Conservation (phyloP, 1,140 invertebrate genomes). For the Drosophila ananassae region DNA sequence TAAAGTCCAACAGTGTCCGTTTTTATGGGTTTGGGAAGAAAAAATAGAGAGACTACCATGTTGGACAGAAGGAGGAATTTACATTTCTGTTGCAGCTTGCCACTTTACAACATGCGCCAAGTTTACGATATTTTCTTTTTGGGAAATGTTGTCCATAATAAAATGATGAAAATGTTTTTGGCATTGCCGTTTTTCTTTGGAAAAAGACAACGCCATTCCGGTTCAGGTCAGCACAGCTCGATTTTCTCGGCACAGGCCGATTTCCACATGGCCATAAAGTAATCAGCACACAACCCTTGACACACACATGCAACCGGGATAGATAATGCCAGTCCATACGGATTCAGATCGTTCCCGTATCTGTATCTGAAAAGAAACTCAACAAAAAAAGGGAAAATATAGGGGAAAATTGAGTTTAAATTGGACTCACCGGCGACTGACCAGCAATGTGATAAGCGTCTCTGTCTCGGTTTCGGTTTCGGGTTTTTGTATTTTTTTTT, state of each 20-base stretch:
- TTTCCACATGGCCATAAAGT: conserved; percentile 80
- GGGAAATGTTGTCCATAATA: conserved; percentile 49
- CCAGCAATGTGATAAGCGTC: conserved; percentile 33
- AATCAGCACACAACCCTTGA: conserved; percentile 78
- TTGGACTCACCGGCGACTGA: conserved; percentile 38
- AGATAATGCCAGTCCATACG: conserved; percentile 23
- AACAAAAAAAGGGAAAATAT: not conserved
- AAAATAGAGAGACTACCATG: not conserved
- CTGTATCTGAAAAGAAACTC: conserved; percentile 18
- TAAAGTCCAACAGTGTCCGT: conserved; percentile 12
- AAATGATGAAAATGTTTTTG: conserved; percentile 50
- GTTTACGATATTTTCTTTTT: conserved; percentile 49
- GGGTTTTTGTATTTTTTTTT: conserved; percentile 4
- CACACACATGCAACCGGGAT: conserved; percentile 52
- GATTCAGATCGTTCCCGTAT: conserved; percentile 3
- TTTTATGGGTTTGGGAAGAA: conserved; percentile 38
- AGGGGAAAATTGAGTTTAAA: conserved; percentile 54
- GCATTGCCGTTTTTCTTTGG: conserved; percentile 49
- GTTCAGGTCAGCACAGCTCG: not conserved
- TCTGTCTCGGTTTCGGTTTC: not conserved
- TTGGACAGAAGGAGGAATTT: not conserved
- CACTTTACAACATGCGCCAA: conserved; percentile 76
- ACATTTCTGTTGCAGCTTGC: conserved; percentile 19
- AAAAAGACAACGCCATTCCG: conserved; percentile 29
- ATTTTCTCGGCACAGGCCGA: conserved; percentile 77